Conservation (phyloP, 2,797 vertebrate genomes). For the Oryzias dopingdopingensis region DNA sequence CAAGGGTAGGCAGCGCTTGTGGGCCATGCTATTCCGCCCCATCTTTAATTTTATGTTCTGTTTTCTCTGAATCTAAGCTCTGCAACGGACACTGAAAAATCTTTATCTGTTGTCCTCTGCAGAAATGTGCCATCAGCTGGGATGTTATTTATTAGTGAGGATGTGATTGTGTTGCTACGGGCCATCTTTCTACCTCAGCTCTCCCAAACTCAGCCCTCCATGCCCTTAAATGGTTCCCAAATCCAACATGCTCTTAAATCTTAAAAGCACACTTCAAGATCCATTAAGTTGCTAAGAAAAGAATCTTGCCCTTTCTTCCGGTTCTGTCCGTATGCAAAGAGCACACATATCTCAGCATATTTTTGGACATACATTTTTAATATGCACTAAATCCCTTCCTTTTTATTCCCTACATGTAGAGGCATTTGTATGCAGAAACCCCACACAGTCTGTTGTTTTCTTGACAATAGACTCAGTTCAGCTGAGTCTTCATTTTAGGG, state of each 20-base stretch:
- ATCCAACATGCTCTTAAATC: conserved; percentile 39
- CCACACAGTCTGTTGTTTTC: conserved; percentile 27
- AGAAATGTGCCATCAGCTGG: neutral
- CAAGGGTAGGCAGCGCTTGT: too few relatives aligned
- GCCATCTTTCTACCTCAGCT: conserved; percentile 20
- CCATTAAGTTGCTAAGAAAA: conserved; percentile 58
- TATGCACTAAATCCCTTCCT: conserved; percentile 23
- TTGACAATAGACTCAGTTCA: conserved; percentile 3
- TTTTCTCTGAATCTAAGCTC: neutral
- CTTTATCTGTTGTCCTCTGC: conserved; percentile 1
- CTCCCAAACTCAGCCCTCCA: conserved; percentile 7
- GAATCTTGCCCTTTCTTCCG: conserved; percentile 37
- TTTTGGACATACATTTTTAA: conserved; percentile 61
- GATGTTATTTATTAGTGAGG: conserved; percentile 6
- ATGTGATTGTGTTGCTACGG: conserved; percentile 10
- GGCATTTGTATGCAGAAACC: conserved; percentile 9
- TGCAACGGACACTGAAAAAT: neutral
- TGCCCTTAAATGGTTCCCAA: conserved; percentile 32
- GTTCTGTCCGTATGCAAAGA: neutral
- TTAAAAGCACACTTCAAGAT: conserved; percentile 55
- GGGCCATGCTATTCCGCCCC: too few relatives aligned
- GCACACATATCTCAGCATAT: conserved; percentile 36
- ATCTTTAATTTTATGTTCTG: neutral
- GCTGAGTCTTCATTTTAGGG: conserved; percentile 14
- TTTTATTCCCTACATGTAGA: conserved; percentile 5